A percentile compares a stretch with the other conserved stretches of the same genome.
phyloP scores from a whole-genome alignment of 1,140 invertebrate genomes.

The Drosophila tsacasi region DNA sequence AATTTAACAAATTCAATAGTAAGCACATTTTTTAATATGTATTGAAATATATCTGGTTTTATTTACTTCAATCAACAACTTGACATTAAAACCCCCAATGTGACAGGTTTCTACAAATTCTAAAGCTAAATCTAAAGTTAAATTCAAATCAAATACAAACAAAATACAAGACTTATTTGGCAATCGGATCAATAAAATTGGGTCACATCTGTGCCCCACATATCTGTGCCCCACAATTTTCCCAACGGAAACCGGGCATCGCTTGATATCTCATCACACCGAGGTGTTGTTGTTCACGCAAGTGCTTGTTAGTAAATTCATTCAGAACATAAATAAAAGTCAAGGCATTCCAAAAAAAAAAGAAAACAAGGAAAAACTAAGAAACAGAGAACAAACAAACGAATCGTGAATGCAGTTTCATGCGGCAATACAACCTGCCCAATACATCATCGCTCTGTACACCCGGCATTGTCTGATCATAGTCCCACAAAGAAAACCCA shows the following conservation, averaged over 20 bases:
- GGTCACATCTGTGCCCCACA: constrained; percentile 23
- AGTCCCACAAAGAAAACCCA: constrained; percentile 92
- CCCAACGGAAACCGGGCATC: constrained; percentile 11
- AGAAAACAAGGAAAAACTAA: constrained; percentile 4
- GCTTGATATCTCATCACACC: constrained; percentile 19
- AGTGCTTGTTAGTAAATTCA: constrained; percentile 42
- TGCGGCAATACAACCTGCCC: constrained; percentile 88
- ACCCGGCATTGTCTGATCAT: constrained; percentile 92
- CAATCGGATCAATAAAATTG: constrained; percentile 5
- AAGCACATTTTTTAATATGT: neutral
- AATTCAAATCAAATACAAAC: neutral
- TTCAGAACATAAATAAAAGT: constrained; percentile 24
- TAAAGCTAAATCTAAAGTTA: neutral
- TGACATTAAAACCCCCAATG: neutral
- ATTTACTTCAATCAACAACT: neutral
- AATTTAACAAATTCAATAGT: neutral
- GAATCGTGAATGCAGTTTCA: constrained; percentile 48
- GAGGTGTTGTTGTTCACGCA: constrained; percentile 8
- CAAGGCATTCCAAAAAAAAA: constrained; percentile 3
- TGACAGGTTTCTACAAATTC: neutral
- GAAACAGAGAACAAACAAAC: constrained; percentile 37
- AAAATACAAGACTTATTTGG: neutral
- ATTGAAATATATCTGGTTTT: neutral
- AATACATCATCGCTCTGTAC: constrained; percentile 92
- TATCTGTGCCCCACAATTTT: neutral